phyloP scores from a whole-genome alignment of 2,113 vertebrate species.

The Eptesicus fuscus region DNA sequence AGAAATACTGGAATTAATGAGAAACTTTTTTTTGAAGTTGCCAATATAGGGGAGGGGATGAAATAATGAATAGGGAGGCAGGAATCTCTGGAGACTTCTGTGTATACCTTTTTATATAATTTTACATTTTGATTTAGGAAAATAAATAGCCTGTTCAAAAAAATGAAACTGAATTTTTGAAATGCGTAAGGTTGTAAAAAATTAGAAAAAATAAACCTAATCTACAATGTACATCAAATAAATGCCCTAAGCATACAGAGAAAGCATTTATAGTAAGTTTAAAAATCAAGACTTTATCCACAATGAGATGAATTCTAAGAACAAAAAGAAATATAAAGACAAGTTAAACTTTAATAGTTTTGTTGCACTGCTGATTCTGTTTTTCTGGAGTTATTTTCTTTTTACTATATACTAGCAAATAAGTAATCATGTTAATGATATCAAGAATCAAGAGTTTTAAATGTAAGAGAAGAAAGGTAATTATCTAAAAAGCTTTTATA shows the following conservation, averaged over 20 bases:
- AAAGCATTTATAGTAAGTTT: not conserved
- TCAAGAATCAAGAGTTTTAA: not conserved
- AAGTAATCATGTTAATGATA: not conserved
- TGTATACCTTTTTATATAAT: not conserved
- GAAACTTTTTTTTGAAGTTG: not conserved
- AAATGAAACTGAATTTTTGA: not conserved
- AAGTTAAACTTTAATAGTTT: not conserved
- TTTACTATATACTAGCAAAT: not conserved
- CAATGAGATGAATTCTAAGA: not conserved
- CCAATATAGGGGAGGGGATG: not conserved
- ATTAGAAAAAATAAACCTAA: not conserved
- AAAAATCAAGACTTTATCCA: not conserved
- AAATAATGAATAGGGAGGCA: not conserved
- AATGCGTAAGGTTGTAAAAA: not conserved
- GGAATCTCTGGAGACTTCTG: not conserved
- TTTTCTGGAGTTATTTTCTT: not conserved
- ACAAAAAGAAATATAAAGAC: not conserved
- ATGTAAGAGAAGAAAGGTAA: not conserved
- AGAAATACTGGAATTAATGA: not conserved
- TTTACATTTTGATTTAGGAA: slow-evolving; percentile 17
- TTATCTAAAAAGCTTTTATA: not conserved
- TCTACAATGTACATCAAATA: not conserved
- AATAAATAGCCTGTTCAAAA: not conserved
- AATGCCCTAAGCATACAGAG: not conserved
- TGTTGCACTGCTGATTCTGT: not conserved